phyloP scores from a whole-genome alignment of 2,113 vertebrate species.

The Abramis brama region DNA sequence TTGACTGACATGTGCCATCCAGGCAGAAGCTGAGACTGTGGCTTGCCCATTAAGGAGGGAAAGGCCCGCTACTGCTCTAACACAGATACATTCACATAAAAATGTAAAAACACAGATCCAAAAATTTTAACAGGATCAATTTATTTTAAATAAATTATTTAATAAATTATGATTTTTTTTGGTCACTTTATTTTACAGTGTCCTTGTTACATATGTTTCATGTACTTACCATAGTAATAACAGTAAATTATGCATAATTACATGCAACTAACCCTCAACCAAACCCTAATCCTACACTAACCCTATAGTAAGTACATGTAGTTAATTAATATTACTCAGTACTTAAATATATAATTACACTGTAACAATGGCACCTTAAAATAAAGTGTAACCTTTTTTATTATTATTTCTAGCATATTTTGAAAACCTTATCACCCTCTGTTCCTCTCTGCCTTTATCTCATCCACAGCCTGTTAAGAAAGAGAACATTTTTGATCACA shows the following conservation, averaged over 20 bases:
- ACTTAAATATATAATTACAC: too few species aligned
- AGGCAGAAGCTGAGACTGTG: neutral
- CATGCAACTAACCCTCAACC: too few species aligned
- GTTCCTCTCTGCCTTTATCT: conserved; percentile 44
- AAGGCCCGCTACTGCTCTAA: neutral
- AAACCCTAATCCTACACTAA: too few species aligned
- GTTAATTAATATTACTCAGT: too few species aligned
- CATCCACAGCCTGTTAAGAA: conserved; percentile 59
- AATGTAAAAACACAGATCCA: conserved; percentile 51
- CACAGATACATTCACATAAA: too few species aligned
- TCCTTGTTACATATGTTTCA: too few species aligned
- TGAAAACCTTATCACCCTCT: conserved; percentile 52
- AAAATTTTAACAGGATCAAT: neutral
- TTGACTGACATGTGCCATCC: conserved; percentile 13
- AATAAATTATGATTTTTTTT: neutral
- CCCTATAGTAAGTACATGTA: too few species aligned
- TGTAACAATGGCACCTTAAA: too few species aligned
- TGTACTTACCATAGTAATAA: too few species aligned
- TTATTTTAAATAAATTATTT: neutral
- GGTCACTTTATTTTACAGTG: too few species aligned
- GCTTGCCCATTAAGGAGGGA: neutral
- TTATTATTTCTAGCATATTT: neutral
- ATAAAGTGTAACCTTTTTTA: too few species aligned
- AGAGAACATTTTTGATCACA: conserved; percentile 78
- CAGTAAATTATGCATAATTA: too few species aligned